A percentile compares a stretch with the other conserved stretches of the same genome.
phyloP scores from a whole-genome alignment of 2,888 invertebrate species.

The Dexiosoma caninum region DNA sequence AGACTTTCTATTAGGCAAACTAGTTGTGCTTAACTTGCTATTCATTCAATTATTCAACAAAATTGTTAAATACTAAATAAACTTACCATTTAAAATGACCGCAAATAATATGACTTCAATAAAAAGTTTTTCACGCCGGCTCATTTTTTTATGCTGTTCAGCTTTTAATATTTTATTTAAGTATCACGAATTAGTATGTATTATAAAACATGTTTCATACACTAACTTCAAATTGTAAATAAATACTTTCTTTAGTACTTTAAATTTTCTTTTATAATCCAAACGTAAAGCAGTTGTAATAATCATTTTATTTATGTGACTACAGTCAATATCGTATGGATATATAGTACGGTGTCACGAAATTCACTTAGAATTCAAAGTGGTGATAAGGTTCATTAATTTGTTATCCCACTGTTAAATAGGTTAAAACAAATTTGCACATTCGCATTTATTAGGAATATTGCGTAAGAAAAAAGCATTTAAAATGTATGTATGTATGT shows the following conservation, averaged over 20 bases:
- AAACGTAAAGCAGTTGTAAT: not conserved
- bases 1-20: not conserved
- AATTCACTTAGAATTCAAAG: constrained; percentile 23
- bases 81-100: constrained; percentile 33
- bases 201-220: not conserved
- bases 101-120: not conserved
- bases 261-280: not conserved
- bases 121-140: not conserved
- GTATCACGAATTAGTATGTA: not conserved
- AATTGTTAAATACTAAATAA: not conserved
- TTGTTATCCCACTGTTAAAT: constrained; percentile 47
- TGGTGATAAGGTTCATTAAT: constrained; percentile 31
- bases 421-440: constrained; percentile 6
- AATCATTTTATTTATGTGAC: not conserved
- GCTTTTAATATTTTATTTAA: not conserved
- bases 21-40: not conserved
- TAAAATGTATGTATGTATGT: no score
- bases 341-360: constrained; percentile 35
- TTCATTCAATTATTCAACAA: not conserved
- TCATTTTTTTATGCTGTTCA: constrained; percentile 22
- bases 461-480: no score
- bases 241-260: constrained; percentile 11
- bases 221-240: not conserved
- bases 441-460: not conserved
- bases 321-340: not conserved